phyloP scores from a whole-genome alignment of 2,113 vertebrate genomes.

The Hystrix brachyura region DNA sequence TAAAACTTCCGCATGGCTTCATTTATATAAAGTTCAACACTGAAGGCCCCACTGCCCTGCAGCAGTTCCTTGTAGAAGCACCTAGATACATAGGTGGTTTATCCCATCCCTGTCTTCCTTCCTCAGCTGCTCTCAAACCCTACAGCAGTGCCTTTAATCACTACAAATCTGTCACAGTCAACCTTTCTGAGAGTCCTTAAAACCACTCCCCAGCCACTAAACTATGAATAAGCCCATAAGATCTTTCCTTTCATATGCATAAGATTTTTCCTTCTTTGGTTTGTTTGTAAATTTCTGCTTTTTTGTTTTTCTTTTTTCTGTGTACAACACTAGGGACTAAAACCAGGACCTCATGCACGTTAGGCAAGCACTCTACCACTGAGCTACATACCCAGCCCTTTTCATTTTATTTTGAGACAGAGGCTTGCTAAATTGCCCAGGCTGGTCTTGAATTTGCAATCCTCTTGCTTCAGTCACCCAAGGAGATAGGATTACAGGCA shows the following conservation, averaged over 20 bases:
- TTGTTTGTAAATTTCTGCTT: not conserved
- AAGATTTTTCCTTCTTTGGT: not conserved
- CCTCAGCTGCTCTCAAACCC: not conserved
- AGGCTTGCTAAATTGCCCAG: not conserved
- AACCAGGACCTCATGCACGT: not conserved
- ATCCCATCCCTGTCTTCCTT: too few relatives aligned
- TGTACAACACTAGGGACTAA: not conserved
- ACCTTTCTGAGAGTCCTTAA: not conserved
- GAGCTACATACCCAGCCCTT: not conserved
- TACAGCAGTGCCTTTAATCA: too few relatives aligned
- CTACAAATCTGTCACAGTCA: not conserved
- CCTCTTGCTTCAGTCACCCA: not conserved
- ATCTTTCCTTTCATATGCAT: not conserved
- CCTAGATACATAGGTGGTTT: not conserved
- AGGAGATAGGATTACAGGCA: not conserved
- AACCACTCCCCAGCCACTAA: too few relatives aligned
- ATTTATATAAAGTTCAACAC: rapidly evolving
- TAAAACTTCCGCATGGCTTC: too few relatives aligned
- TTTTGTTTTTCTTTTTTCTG: not conserved
- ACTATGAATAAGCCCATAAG: rapidly evolving
- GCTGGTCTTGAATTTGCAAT: not conserved
- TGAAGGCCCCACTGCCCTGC: not conserved
- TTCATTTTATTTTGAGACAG: not conserved
- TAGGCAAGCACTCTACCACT: not conserved
- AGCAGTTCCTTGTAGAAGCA: not conserved